Evolutionary conservation across 1,140 invertebrate species (phyloP), one percentile per base, ranked within the genome.

Genomic region (Lasaia peninsularis): DNA sequence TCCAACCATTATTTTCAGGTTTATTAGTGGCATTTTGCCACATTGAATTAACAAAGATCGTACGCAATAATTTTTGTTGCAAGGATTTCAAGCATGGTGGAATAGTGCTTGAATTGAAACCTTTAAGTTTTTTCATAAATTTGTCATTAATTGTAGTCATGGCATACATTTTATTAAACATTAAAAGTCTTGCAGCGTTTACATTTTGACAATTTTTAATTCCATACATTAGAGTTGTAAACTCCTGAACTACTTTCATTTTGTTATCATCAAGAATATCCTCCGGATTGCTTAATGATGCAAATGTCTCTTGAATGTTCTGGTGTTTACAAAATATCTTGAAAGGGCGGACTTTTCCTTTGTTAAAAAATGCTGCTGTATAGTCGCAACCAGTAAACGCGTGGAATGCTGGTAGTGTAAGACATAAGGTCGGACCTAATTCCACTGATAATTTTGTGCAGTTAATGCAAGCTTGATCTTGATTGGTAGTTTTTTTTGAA

Each of bases 41-140:
- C 33, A 62, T 56, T 28, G 60, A 56, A 62, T 52, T 50, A 62
- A 62, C 52, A 35, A 55, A 55, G 40, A 60, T 51, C 32, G 58
- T 55, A 12, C 52, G 52, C 37, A 55, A 58, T 32, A 40, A 35
- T 35, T 53, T 53, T 53, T 53, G 28, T 34, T 34, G n/a, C 32
- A 35, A 53, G 16, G 37, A 20, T n/a, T 21, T 48, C 40, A 11
- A 48, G 18, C 40, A 48, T 21, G 40, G 40, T 48, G 40, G 18
- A 48, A 48, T 48, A 48, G 18, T 21, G 20, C 18, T 48, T 21
- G 18, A 48, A 21, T 48, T 21, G 10, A 48, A 48, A 48, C 40
- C 10, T 48, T 48, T 48, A 21, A 21, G 18, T 48, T n/a, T 48
- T 21, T 20, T 48, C 40, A 48, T 48, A 48, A 48, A 21, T 48